Evolutionary conservation across 2,113 vertebrate genomes (phyloP).

Genomic region (Psephotus haematonotus): DNA sequence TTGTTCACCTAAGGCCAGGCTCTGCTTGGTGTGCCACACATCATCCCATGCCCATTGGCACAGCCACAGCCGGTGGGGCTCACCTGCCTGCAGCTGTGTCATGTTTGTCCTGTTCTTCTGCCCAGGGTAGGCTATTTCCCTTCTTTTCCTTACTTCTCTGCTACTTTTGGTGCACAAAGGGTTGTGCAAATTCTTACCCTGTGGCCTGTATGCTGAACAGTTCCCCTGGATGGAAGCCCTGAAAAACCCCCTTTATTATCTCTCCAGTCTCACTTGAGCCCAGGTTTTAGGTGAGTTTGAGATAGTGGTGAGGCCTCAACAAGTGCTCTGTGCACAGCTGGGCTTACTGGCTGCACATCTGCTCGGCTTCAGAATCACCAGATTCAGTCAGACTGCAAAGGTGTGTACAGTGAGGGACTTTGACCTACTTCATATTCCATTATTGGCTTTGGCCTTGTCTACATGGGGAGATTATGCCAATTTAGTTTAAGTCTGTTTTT

Average conservation of each 20-base stretch:
- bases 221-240: not conserved
- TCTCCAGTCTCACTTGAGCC: not conserved
- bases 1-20: not conserved
- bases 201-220: not conserved
- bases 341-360: not conserved
- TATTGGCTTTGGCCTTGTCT: slow-evolving; percentile 42
- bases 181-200: not conserved
- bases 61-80: not conserved
- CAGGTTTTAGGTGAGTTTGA: not conserved
- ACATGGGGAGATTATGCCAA: not conserved
- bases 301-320: not conserved
- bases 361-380: not conserved
- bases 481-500: slow-evolving; percentile 34
- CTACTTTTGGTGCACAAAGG: not conserved
- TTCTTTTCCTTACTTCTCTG: not conserved
- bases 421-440: slow-evolving; percentile 37
- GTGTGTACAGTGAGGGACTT: not conserved
- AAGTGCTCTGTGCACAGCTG: not conserved
- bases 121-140: not conserved
- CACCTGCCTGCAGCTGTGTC: not conserved
- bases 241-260: not conserved
- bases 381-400: not conserved
- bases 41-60: accelerated
- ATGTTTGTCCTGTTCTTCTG: not conserved
- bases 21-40: accelerated